Base-by-base conservation (phyloP, 2,888 invertebrate genomes). In the Halictus quadricinctus region DNA sequence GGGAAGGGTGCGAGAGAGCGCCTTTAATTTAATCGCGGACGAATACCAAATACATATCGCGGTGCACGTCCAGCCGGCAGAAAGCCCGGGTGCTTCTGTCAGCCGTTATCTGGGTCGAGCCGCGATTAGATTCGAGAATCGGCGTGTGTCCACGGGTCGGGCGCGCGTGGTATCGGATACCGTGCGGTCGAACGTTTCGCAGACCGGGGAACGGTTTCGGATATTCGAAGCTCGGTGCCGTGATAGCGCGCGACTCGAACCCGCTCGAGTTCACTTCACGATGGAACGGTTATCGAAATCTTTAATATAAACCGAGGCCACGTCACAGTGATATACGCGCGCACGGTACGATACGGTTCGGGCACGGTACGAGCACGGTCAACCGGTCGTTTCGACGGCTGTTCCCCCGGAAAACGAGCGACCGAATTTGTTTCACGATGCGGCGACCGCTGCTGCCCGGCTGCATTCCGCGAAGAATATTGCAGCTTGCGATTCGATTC, bases 91-190 rank as follows among this genome's bases (percentile, higher is more conserved):
- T 79, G 85, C 74, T 76, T 80, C 86, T 85, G 80, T 86, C 84
- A 77, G 73, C 70, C 75, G 79, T 82, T 85, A 88, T 88, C 80
- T 86, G 81, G 84, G 81, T 88, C 84, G 90, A 84, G 88, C 66
- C 72, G 72, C 85, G 88, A 88, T 88, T 89, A 90, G 85, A 89
- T 88, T 80, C 85, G 73, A 60, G 85, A 85, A 87, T 85, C 84
- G 88, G 76, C 70, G 83, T 76, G 84, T 88, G 84, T 88, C 82
- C 84, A 82, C 74, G 69, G 50, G 50, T 18, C 66, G 66, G 18
- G 78, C 73, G 78, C 60, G 79, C 77, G 79, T 66, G 54, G 77
- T 82, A 84, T 88, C 88, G 80, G 87, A 88, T 88, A 85, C 84
- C 83, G 74, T 84, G 88, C 88, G 89, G 90, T 88, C 88, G 85